Evolutionary conservation across 2,888 invertebrate species (phyloP), one percentile per base, ranked within the genome.

Genomic region (Parnassius mnemosyne): DNA sequence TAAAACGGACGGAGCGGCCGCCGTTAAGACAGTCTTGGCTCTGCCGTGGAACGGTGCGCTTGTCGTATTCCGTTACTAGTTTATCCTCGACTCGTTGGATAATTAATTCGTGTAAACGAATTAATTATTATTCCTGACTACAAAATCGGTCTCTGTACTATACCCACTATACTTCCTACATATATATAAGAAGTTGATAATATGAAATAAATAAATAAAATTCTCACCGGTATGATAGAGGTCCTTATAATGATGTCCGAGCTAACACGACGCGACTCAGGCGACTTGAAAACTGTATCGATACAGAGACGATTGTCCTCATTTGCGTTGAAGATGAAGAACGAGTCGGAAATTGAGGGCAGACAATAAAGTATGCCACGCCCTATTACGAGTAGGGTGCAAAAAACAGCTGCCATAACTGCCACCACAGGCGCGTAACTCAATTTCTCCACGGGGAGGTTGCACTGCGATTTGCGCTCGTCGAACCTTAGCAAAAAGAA

Each of bases 271-370:
- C 63, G 44, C 9, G 59, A 52, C 0, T 68, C 75, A 74, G 73
- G 66, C 70, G 71, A 69, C 3, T 63, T 60, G 5, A 72, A 56
- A 1, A 71, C 46, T 2, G 76, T 69, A 51, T 75, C 84, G 12
- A 89, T 80, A 64, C 84, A 83, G 0, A 90, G 77, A 16, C 90
- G 73, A 69, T 90, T 90, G 71, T 89, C 90, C 66, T 89, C 90
- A 59, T 89, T 89, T 0, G 81, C 82, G 64, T 89, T 89, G 72
- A 89, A 90, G 53, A 89, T 85, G 70, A 89, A 90, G 75, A 84
- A 89, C 34, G 89, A 87, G 60, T 80, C 80, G 0, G 85, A 80
- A 5, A 75, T 62, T 0, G 84, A 80, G 0, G 89, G 89, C 2
- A 90, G 75, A 60, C 79, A 84, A 5, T 81, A 77, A 44, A 79